These are phyloP conservation scores for Gnathonemus echidnorhynchus DNA, from an alignment of 2,113 vertebrate species.

Conservation along the genomic window DNA sequence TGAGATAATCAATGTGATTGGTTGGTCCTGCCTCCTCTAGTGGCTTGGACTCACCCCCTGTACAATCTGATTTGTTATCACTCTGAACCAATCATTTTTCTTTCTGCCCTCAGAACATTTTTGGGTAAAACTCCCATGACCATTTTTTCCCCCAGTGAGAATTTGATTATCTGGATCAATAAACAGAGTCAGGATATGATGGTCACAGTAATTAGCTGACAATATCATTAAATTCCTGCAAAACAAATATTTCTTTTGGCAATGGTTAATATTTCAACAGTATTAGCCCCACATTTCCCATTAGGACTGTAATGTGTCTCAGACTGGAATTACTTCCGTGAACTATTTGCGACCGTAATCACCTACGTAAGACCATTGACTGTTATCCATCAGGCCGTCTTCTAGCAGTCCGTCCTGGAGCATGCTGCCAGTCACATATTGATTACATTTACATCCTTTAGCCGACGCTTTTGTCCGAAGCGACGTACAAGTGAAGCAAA, in stretches of 20 bases:
- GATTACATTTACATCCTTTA: background rate
- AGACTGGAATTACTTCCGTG: background rate
- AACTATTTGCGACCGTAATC: background rate
- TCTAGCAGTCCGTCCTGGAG: background rate
- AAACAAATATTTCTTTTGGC: background rate
- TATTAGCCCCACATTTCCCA: background rate
- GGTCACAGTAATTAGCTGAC: background rate
- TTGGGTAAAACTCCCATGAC: too few species aligned
- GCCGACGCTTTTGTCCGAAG: background rate
- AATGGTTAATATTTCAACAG: background rate
- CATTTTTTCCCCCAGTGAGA: background rate
- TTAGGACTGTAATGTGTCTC: background rate
- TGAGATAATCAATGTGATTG: too few species aligned
- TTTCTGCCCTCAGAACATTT: too few species aligned
- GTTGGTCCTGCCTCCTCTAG: too few species aligned
- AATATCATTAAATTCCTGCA: background rate
- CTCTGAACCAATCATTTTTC: too few species aligned
- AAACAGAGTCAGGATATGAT: background rate
- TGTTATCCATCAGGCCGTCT: background rate
- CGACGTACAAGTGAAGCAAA: background rate
- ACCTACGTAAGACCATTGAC: background rate
- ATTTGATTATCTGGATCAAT: background rate
- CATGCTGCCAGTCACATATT: background rate
- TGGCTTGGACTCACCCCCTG: too few species aligned
- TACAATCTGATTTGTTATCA: too few species aligned